Percentiles rank a stretch among this genome's conserved stretches.
These are phyloP conservation scores for Sturnus vulgaris DNA, from an alignment of 2,113 vertebrate species.

Conservation along the genomic window DNA sequence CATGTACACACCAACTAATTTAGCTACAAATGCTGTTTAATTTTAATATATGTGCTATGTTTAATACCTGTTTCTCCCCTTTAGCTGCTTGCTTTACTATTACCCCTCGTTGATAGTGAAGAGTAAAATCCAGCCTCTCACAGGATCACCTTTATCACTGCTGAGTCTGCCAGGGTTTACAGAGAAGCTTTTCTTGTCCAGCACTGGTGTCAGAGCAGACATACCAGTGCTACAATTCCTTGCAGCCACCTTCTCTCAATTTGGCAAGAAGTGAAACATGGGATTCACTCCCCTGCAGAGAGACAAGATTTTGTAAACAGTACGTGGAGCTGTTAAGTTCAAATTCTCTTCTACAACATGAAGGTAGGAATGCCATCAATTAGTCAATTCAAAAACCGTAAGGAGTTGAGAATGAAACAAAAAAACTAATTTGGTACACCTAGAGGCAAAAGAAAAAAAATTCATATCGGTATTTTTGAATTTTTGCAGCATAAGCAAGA, in stretches of 20 bases:
- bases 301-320: neutral
- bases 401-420: neutral
- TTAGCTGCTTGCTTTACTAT: neutral
- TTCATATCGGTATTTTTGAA: neutral
- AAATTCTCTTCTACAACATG: neutral
- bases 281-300: neutral
- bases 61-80: neutral
- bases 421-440: neutral
- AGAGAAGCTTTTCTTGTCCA: neutral
- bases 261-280: neutral
- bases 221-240: neutral
- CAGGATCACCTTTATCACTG: neutral
- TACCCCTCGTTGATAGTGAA: neutral
- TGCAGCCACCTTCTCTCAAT: neutral
- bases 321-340: neutral
- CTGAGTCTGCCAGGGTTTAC: neutral
- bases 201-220: neutral
- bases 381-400: neutral
- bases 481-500: neutral
- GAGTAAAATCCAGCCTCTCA: neutral
- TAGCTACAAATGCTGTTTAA: neutral
- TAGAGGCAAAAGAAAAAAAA: neutral
- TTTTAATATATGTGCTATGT: neutral
- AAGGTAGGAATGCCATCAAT: neutral
- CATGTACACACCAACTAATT: neutral